Evolutionary conservation across 2,113 vertebrate species (phyloP).

Genomic region (Epinephelus cyanopodus): DNA sequence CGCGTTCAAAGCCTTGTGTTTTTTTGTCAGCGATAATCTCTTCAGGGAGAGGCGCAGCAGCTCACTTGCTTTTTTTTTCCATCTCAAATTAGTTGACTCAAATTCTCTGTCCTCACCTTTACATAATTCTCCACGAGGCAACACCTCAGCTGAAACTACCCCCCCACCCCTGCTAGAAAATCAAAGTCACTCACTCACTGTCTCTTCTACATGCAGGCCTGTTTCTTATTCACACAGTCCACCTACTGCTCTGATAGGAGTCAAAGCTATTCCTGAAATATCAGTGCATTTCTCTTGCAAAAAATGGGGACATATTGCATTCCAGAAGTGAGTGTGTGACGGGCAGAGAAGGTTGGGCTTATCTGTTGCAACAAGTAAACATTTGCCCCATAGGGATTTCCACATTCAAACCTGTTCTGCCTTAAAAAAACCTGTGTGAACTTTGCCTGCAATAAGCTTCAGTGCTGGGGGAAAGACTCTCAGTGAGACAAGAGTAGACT

Average conservation of each 20-base stretch:
- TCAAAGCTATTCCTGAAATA: slow-evolving; percentile 3
- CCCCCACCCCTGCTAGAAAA: not conserved
- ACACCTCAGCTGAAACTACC: slow-evolving; percentile 1
- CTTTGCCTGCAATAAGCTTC: not conserved
- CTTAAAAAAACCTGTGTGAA: not conserved
- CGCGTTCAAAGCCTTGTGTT: slow-evolving; percentile 15
- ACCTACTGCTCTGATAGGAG: not conserved
- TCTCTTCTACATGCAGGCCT: slow-evolving; percentile 9
- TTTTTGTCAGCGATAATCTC: slow-evolving; percentile 4
- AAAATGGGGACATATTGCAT: slow-evolving; percentile 59
- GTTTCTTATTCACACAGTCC: slow-evolving; percentile 1
- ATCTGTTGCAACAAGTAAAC: slow-evolving; percentile 85
- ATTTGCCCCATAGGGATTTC: slow-evolving; percentile 70
- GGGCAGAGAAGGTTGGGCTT: slow-evolving; percentile 54
- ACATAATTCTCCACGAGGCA: not conserved
- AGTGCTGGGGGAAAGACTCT: not conserved
- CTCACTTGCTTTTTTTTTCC: slow-evolving; percentile 4
- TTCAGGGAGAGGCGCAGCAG: slow-evolving; percentile 30
- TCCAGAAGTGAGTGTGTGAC: slow-evolving; percentile 70
- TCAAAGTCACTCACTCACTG: slow-evolving; percentile 25
- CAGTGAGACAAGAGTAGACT: not conserved
- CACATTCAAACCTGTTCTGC: slow-evolving; percentile 75
- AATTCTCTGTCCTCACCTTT: slow-evolving; percentile 13
- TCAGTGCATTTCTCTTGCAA: slow-evolving; percentile 12
- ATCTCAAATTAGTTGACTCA: not conserved